Percentiles rank a stretch among this genome's conserved stretches.
Conservation (phyloP, 2,113 vertebrate species). For the Oncorhynchus clarkii region DNA sequence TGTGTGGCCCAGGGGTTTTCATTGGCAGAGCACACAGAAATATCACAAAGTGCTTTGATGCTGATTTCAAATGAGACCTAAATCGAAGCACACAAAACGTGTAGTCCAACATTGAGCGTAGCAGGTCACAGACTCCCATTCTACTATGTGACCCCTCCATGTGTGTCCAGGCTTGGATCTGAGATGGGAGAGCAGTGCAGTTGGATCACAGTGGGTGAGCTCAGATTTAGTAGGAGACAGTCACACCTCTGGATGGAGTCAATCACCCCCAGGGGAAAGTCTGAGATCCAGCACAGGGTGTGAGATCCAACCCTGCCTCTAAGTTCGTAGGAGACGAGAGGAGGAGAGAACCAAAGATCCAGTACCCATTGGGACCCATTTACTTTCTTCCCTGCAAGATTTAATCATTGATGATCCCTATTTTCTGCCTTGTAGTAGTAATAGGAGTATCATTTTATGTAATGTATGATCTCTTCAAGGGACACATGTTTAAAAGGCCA, state of each 20-base stretch:
- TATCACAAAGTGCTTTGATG: conserved; percentile 4
- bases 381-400: no score
- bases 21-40: neutral
- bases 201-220: neutral
- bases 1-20: conserved; percentile 18
- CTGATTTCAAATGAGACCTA: neutral
- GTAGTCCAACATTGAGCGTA: neutral
- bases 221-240: neutral
- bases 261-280: neutral
- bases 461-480: no score
- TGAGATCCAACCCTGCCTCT: neutral
- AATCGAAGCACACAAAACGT: no score
- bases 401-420: no score
- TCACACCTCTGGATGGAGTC: neutral
- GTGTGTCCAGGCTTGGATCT: neutral
- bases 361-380: no score
- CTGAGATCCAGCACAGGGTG: neutral
- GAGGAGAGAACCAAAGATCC: neutral
- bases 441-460: no score
- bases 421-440: no score
- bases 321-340: neutral
- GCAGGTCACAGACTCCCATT: neutral
- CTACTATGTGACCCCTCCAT: neutral
- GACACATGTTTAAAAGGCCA: no score
- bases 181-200: neutral